Evolutionary conservation across 2,797 vertebrate genomes (phyloP), one percentile per base, ranked within the genome.

Genomic region (Bradypodion pumilum): DNA sequence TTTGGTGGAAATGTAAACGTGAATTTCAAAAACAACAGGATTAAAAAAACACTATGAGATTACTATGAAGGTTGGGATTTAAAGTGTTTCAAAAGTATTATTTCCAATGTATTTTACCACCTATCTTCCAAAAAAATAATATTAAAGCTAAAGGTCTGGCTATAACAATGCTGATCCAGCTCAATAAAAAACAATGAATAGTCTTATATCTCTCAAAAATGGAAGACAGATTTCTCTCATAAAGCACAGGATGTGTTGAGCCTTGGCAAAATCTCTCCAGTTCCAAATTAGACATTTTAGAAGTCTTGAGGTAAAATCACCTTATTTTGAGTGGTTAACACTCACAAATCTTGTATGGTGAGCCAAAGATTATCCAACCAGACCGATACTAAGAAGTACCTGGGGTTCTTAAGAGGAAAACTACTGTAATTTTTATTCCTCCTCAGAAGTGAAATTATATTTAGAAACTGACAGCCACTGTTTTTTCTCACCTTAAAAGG

Each of bases 71-170:
- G 10, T 42, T 72, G 42, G 7, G 9, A 44, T 13, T 25, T 72
- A 72, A 42, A 44, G 69, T 69, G 12, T 23, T 40, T 35, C 16
- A 56, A 56, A 56, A 21, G 49, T 56, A 4, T 56, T 19, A 15
- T 68, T 37, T 72, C 19, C 10, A 72, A 72, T 72, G 69, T 27
- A 72, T 9, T 72, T 9, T 25, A 21, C 25, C 37, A 44, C 42
- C 13, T 12, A 12, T 42, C n/a, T 16, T 46, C n/a, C n/a, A n/a
- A n/a, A n/a, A 25, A 46, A 73, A 29, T 44, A 46, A 46, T 35
- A 73, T 73, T 29, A 6, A 8, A n/a, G 42, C 74, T 80, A 87
- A 1, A 2, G 89, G 89, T 89, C 83, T 87, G 74, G 74, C 27
- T 15, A 37, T 13, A 44, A 4, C 70, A 27, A 1, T 44, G 10